Evolutionary conservation across 2,797 vertebrate species (phyloP).

Genomic region (Centropyge bicolor): DNA sequence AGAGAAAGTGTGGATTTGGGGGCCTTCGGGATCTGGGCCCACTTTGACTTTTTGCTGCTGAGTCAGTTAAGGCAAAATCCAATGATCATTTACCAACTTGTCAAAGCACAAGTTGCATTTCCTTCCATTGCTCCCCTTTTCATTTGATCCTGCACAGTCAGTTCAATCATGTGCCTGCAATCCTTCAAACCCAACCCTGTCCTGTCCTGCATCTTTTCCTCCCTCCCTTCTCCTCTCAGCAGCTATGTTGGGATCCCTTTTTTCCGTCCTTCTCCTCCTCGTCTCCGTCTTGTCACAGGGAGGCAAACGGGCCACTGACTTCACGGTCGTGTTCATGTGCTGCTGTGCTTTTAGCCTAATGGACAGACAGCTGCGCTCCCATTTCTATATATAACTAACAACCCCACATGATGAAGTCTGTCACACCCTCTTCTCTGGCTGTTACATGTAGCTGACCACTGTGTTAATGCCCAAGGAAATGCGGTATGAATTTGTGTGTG

Average conservation of each 20-base stretch:
- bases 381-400: slow-evolving; percentile 80
- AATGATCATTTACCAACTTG: neutral
- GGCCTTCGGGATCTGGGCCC: neutral
- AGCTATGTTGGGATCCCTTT: slow-evolving; percentile 12
- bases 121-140: slow-evolving; percentile 4
- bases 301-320: slow-evolving; percentile 40
- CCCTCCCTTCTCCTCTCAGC: neutral
- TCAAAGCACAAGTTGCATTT: neutral
- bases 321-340: slow-evolving; percentile 27
- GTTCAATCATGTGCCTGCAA: neutral
- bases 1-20: neutral
- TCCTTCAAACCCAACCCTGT: neutral
- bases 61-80: neutral
- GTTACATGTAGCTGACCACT: slow-evolving; percentile 21
- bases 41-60: neutral
- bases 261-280: slow-evolving; percentile 17
- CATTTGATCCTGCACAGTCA: neutral
- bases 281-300: neutral
- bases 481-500: neutral
- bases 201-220: neutral
- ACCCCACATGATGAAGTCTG: slow-evolving; percentile 63
- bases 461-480: slow-evolving; percentile 22
- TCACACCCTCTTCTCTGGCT: slow-evolving; percentile 49
- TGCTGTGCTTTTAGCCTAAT: slow-evolving; percentile 77
- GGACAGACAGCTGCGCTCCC: slow-evolving; percentile 77